phyloP scores from a whole-genome alignment of 2,888 invertebrate genomes.

The Epicampocera succincta region DNA sequence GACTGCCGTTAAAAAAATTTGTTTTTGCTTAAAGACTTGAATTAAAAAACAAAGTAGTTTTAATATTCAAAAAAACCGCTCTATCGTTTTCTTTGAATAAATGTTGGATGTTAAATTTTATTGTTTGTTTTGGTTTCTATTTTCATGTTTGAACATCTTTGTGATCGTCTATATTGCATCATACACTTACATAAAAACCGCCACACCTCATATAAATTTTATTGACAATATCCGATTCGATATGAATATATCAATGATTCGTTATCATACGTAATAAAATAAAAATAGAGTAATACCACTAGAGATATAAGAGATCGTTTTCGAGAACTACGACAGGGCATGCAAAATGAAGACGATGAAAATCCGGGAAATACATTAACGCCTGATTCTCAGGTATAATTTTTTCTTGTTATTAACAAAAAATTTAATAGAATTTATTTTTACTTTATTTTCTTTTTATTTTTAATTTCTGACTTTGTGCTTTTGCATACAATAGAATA shows the following conservation, averaged over 20 bases:
- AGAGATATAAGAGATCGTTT: slow-evolving; percentile 85
- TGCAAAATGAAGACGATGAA: slow-evolving; percentile 94
- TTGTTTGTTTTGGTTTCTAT: slow-evolving; percentile 58
- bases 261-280: slow-evolving; percentile 14
- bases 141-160: slow-evolving; percentile 56
- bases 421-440: slow-evolving; percentile 17
- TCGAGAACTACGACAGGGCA: slow-evolving; percentile 91
- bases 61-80: not conserved
- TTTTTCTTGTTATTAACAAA: not conserved
- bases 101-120: slow-evolving; percentile 26
- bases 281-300: slow-evolving; percentile 59
- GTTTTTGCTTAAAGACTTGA: no score
- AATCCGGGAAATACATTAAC: slow-evolving; percentile 86
- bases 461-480: slow-evolving; percentile 7
- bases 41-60: no score
- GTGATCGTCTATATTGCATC: slow-evolving; percentile 48
- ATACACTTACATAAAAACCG: slow-evolving; percentile 25
- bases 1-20: no score
- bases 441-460: slow-evolving; percentile 33
- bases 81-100: slow-evolving; percentile 14
- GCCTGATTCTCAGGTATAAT: slow-evolving; percentile 87
- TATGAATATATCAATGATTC: slow-evolving; percentile 12
- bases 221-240: slow-evolving; percentile 20
- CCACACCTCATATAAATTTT: slow-evolving; percentile 35
- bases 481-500: slow-evolving; percentile 77